A percentile compares a stretch with the other conserved stretches of the same genome.
phyloP scores from a whole-genome alignment of 2,888 invertebrate genomes.

The Trichopria drosophilae region DNA sequence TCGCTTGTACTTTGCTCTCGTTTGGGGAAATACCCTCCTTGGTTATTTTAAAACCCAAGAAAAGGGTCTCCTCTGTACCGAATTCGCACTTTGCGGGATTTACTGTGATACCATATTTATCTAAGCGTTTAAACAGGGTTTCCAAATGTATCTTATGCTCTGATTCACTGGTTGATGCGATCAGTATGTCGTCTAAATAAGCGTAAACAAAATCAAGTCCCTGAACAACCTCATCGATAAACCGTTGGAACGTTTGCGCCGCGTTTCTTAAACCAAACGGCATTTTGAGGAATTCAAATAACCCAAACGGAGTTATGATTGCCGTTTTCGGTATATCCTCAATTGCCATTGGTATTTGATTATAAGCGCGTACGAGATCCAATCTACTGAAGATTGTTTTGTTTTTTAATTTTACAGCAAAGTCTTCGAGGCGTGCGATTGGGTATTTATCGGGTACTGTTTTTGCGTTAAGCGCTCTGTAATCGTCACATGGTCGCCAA shows the following conservation, averaged over 20 bases:
- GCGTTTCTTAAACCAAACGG: constrained; percentile 44
- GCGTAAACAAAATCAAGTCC: constrained; percentile 31
- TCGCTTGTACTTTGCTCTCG: constrained; percentile 44
- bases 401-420: constrained; percentile 33
- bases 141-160: constrained; percentile 29
- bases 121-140: constrained; percentile 27
- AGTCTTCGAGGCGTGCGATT: constrained; percentile 43
- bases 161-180: constrained; percentile 23
- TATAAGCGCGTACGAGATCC: constrained; percentile 40
- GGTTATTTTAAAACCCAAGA: constrained; percentile 42
- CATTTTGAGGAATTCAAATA: constrained; percentile 43
- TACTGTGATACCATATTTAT: constrained; percentile 24
- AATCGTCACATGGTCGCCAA: constrained; percentile 42
- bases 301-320: constrained; percentile 44
- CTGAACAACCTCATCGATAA: constrained; percentile 33
- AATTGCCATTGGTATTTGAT: constrained; percentile 45
- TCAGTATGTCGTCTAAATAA: constrained; percentile 33
- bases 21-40: constrained; percentile 44
- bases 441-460: constrained; percentile 45
- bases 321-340: constrained; percentile 45
- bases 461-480: constrained; percentile 35
- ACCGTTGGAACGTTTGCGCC: constrained; percentile 38
- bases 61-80: constrained; percentile 37
- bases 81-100: constrained; percentile 46
- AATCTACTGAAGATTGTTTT: constrained; percentile 37